A percentile compares a stretch with the other conserved stretches of the same genome.
These are phyloP conservation scores for Orthosia incerta DNA, from an alignment of 2,888 invertebrate species.

Conservation along the genomic window DNA sequence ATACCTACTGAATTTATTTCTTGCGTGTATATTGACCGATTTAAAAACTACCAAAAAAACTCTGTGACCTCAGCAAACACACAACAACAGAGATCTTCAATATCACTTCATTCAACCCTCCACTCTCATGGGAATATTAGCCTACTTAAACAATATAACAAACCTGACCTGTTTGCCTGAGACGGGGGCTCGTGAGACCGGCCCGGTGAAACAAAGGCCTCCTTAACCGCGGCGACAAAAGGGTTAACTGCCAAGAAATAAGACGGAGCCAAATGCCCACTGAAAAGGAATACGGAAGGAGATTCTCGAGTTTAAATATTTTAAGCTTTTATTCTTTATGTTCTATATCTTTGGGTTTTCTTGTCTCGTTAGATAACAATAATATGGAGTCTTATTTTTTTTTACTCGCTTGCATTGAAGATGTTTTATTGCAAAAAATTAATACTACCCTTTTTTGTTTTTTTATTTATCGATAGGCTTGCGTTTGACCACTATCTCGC, in stretches of 20 bases:
- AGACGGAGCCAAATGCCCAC: constrained; percentile 63
- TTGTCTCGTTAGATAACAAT: background rate
- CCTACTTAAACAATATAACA: constrained; percentile 83
- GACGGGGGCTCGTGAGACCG: constrained; percentile 83
- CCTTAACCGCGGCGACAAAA: constrained; percentile 76
- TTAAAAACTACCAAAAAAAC: background rate
- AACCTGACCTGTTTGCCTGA: constrained; percentile 83
- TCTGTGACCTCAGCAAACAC: constrained; percentile 33
- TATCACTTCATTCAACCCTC: constrained; percentile 51
- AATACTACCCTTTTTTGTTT: too few species aligned
- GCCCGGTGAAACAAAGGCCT: constrained; percentile 77
- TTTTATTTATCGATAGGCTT: too few species aligned
- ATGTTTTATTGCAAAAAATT: too few species aligned
- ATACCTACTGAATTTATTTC: background rate
- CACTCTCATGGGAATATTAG: constrained; percentile 81
- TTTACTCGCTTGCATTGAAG: too few species aligned
- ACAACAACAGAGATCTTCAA: constrained; percentile 23
- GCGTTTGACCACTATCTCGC: too few species aligned
- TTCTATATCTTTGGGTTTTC: constrained; percentile 11
- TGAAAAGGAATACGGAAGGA: constrained; percentile 54
- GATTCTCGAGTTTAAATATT: constrained; percentile 36
- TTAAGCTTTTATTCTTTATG: constrained; percentile 47
- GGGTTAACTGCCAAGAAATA: constrained; percentile 78
- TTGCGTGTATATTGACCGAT: background rate
- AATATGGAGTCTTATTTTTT: background rate